Evolutionary conservation across 2,113 vertebrate species (phyloP).

Genomic region (Syrmaticus mikado): DNA sequence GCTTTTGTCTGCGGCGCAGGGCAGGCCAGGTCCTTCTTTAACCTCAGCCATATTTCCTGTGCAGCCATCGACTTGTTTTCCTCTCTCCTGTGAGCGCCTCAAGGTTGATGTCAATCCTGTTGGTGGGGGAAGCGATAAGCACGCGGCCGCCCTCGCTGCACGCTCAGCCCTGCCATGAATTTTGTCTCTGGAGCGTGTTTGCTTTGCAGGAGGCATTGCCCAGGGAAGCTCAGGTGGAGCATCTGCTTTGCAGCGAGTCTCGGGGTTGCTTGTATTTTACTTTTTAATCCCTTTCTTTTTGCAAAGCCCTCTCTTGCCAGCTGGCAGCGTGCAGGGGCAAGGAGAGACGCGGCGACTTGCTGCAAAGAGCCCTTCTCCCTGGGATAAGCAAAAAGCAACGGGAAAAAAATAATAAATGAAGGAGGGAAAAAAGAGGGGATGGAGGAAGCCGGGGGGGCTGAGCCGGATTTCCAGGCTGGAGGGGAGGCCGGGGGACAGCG

Average conservation of each 20-base stretch:
- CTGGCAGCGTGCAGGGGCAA: neutral
- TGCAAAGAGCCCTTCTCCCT: neutral
- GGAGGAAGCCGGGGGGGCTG: neutral
- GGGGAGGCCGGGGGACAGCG: constrained; percentile 42
- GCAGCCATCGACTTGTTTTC: neutral
- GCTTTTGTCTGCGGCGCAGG: neutral
- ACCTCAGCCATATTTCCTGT: neutral
- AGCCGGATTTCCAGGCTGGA: constrained; percentile 45
- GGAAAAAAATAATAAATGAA: neutral
- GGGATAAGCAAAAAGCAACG: neutral
- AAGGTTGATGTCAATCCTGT: neutral
- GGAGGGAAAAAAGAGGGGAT: neutral
- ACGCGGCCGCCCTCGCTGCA: neutral
- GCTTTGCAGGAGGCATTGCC: neutral
- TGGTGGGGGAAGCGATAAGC: neutral
- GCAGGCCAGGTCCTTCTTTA: neutral
- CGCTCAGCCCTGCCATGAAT: neutral
- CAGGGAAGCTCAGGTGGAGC: neutral
- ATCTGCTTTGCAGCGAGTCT: neutral
- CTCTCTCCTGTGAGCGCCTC: neutral
- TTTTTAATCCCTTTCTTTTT: neutral
- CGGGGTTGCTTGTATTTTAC: neutral
- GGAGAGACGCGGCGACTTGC: neutral
- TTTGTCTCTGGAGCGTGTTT: neutral
- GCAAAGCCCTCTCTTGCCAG: neutral